phyloP scores from a whole-genome alignment of 2,113 vertebrate genomes.

The Labeo rohita region DNA sequence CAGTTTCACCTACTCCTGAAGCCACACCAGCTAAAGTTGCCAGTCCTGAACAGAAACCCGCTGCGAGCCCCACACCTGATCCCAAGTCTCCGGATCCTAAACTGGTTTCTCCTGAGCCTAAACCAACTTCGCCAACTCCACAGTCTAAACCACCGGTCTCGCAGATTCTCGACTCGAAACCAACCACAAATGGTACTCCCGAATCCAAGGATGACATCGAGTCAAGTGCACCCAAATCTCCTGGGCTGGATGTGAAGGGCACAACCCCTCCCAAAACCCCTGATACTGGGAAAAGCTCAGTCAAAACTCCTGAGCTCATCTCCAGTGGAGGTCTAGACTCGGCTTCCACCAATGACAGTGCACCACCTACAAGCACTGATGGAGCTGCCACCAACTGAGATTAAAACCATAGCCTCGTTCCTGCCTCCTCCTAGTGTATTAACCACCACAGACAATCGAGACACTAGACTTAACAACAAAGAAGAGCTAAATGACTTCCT shows the following conservation, averaged over 20 bases:
- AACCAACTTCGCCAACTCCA: conserved; percentile 52
- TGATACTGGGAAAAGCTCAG: conserved; percentile 64
- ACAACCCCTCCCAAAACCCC: conserved; percentile 69
- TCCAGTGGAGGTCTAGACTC: conserved; percentile 46
- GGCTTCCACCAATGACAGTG: conserved; percentile 56
- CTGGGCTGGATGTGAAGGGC: conserved; percentile 59
- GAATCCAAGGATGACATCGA: conserved; percentile 66
- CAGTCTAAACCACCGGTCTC: conserved; percentile 60
- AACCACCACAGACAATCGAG: conserved; percentile 71
- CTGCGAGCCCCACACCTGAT: conserved; percentile 62
- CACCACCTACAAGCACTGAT: conserved; percentile 56
- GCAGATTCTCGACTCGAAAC: conserved; percentile 65
- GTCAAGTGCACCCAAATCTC: conserved; percentile 48
- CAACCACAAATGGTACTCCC: conserved; percentile 71
- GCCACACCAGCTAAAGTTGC: conserved; percentile 8
- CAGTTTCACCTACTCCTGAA: conserved; percentile 43
- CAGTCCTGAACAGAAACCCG: conserved; percentile 52
- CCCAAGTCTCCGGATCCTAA: conserved; percentile 37
- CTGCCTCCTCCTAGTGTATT: conserved; percentile 45
- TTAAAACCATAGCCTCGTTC: conserved; percentile 56
- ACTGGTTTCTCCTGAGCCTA: conserved; percentile 34
- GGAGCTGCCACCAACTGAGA: conserved; percentile 67
- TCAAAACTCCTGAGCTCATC: conserved; percentile 61
- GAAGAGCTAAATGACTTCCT: conserved; percentile 64
- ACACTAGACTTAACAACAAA: conserved; percentile 63